These are phyloP conservation scores for Aphodius granarius DNA, from an alignment of 2,888 invertebrate species.

Conservation along the genomic window DNA sequence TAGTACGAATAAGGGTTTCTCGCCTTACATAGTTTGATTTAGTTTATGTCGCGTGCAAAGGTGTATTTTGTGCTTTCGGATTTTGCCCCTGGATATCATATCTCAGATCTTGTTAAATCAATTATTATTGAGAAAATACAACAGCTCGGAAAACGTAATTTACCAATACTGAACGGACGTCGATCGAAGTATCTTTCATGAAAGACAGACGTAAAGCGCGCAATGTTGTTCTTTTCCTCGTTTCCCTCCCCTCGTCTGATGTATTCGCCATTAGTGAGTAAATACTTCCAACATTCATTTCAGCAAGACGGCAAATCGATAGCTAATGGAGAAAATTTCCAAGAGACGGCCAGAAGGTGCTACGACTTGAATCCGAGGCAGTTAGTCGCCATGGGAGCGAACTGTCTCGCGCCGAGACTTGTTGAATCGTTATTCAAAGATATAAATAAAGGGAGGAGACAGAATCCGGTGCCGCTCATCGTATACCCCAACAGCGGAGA, in stretches of 20 bases:
- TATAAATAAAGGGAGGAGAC: constrained; percentile 56
- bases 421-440: constrained; percentile 64
- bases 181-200: not conserved
- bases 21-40: no score
- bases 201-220: not conserved
- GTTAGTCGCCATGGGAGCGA: constrained; percentile 85
- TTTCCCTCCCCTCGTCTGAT: not conserved
- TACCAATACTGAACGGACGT: no score
- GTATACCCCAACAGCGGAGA: constrained; percentile 95
- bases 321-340: constrained; percentile 80
- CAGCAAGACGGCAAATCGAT: constrained; percentile 64
- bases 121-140: not conserved
- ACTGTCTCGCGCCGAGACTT: constrained; percentile 76
- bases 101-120: no score
- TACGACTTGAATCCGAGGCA: constrained; percentile 65
- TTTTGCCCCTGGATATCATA: no score
- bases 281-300: constrained; percentile 14
- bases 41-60: no score
- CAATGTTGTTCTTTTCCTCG: not conserved
- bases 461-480: constrained; percentile 69
- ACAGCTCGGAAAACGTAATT: not conserved
- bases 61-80: no score
- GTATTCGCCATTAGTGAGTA: not conserved
- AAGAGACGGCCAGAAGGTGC: constrained; percentile 70
- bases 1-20: no score